phyloP scores from a whole-genome alignment of 2,113 vertebrate species.

The Eidolon helvum region DNA sequence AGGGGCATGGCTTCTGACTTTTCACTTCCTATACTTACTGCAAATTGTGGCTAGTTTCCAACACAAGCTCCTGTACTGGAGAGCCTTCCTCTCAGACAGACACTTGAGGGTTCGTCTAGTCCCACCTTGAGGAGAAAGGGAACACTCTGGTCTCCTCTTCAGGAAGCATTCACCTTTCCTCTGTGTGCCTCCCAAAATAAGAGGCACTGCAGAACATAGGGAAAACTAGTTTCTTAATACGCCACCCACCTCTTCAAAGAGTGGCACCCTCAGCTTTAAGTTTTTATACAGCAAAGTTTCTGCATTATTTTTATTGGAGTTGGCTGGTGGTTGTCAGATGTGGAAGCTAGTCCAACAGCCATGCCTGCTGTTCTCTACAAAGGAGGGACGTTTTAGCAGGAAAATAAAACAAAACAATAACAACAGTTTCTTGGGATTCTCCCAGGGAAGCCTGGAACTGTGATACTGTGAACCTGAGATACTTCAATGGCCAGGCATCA shows the following conservation, averaged over 20 bases:
- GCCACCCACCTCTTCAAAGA: accelerated
- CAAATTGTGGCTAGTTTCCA: constrained; percentile 12
- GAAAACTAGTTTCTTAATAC: neutral
- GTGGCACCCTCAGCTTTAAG: neutral
- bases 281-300: neutral
- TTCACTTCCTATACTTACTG: neutral
- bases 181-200: neutral
- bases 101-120: neutral
- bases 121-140: neutral
- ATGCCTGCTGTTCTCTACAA: constrained; percentile 41
- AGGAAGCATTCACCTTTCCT: neutral
- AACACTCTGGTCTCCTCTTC: constrained; percentile 16
- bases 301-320: neutral
- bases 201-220: neutral
- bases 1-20: neutral
- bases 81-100: neutral
- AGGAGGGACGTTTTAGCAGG: neutral
- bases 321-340: neutral
- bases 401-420: constrained; percentile 1
- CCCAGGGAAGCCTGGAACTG: neutral
- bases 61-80: neutral
- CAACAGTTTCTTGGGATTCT: neutral
- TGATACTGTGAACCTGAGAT: neutral
- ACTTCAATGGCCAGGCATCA: constrained; percentile 25
- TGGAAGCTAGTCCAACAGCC: constrained; percentile 34